These are phyloP conservation scores for Mythimna impura DNA, from an alignment of 2,888 invertebrate species.

Conservation along the genomic window DNA sequence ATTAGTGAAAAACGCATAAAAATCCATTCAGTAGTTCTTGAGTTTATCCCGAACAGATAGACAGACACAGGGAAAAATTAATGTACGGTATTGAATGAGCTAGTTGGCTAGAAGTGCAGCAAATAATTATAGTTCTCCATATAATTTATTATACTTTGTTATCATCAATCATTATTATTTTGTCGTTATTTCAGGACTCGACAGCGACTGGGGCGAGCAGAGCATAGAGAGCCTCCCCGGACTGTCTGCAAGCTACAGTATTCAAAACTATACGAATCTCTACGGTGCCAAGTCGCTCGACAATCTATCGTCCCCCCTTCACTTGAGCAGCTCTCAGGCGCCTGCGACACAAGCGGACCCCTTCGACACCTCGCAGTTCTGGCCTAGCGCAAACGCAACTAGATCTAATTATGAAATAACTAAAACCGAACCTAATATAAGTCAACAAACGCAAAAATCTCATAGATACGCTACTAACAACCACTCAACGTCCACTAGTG, in stretches of 20 bases:
- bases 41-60: too few relatives aligned
- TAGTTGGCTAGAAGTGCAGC: neutral
- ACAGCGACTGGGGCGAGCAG: conserved; percentile 82
- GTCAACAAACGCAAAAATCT: conserved; percentile 75
- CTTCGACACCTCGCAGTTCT: conserved; percentile 82
- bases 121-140: neutral
- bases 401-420: conserved; percentile 71
- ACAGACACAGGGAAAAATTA: neutral
- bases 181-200: conserved; percentile 73
- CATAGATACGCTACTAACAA: conserved; percentile 67
- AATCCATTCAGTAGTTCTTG: too few relatives aligned
- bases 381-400: conserved; percentile 72
- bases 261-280: conserved; percentile 73
- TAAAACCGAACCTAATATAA: conserved; percentile 59
- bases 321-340: conserved; percentile 47
- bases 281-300: conserved; percentile 86
- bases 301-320: conserved; percentile 71
- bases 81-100: neutral
- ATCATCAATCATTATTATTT: neutral
- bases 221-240: conserved; percentile 84
- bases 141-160: neutral
- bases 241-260: conserved; percentile 68
- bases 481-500: conserved; percentile 64
- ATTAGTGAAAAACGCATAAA: too few relatives aligned
- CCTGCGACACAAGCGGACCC: conserved; percentile 73